Evolutionary conservation across 2,113 vertebrate species (phyloP).

Genomic region (Phaetusa simplex): DNA sequence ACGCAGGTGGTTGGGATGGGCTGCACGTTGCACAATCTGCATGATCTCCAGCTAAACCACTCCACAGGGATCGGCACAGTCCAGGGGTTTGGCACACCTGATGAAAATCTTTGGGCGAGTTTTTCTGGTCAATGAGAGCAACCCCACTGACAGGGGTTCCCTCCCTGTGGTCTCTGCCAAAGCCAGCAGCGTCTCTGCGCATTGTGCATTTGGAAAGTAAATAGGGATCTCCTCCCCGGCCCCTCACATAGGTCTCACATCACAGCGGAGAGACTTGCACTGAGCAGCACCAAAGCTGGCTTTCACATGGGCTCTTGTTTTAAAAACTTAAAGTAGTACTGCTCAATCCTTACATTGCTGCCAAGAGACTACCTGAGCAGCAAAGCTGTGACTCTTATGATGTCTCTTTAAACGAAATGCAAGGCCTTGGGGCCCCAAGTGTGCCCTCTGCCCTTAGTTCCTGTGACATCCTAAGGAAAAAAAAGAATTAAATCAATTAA

Average conservation of each 20-base stretch:
- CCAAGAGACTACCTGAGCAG: not conserved
- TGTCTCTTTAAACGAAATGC: not conserved
- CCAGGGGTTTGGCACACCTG: not conserved
- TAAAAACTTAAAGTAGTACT: not conserved
- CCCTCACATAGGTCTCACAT: not conserved
- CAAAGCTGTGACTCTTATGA: not conserved
- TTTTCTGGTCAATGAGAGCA: not conserved
- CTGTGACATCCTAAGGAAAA: not conserved
- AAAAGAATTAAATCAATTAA: not conserved
- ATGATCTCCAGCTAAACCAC: not conserved
- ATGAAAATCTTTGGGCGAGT: not conserved
- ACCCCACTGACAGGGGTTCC: not conserved
- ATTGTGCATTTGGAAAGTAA: not conserved
- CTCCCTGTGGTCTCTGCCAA: not conserved
- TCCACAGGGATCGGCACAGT: not conserved
- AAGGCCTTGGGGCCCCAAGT: not conserved
- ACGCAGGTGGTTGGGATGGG: accelerated
- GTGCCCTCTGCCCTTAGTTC: not conserved
- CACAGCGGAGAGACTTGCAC: not conserved
- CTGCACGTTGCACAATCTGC: not conserved
- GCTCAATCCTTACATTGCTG: not conserved
- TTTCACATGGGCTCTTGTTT: not conserved
- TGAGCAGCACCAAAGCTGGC: not conserved
- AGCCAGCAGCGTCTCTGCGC: not conserved
- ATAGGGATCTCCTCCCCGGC: not conserved